Evolutionary conservation across 2,797 vertebrate genomes (phyloP), one percentile per base, ranked within the genome.

Genomic region (Acipenser transmontanus): DNA sequence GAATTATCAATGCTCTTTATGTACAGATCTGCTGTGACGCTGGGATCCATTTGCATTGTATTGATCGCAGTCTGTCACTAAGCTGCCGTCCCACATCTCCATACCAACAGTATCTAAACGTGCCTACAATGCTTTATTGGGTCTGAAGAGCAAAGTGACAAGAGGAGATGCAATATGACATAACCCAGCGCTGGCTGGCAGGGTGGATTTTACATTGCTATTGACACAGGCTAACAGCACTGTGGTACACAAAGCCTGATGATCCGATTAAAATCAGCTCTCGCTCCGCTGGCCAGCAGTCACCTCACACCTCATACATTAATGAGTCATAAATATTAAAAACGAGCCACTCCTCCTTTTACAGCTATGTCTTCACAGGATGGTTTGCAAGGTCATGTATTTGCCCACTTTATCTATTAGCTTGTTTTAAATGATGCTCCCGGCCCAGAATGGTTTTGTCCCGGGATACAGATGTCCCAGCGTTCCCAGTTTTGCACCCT

Each of bases 1-100:
- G 51, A 52, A 52, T 52, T 52, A 52, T 2, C 7, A 12, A 52
- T 52, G 9, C 13, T 14, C 59, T n/a, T n/a, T 5, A 8, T 13
- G n/a, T 60, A 60, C 59, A 60, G 13, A 60, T 17, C 59, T 60
- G n/a, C 59, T 20, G 59, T 61, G 60, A 12, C 60, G 34, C 60
- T 9, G 11, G 17, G 10, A 34, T 7, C 60, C 1, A 61, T 61
- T 61, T 34, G 34, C 17, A 61, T 34, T 10, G 14, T 47, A 61
- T 60, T 47, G 60, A 61, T 34, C 60, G 7, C 17, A 61, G 60
- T 8, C 60, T 61, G 60, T 61, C 60, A 61, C 60, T 10, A 7
- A n/a, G 59, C 8, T 17, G 13, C 59, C 11, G 3, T 34, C 1
- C 34, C 60, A 9, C 8, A 61, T 61, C 17, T 17, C 6, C 12